A percentile compares a stretch with the other conserved stretches of the same genome.
Conservation (phyloP, 1,140 invertebrate genomes). For the Atta texana region DNA sequence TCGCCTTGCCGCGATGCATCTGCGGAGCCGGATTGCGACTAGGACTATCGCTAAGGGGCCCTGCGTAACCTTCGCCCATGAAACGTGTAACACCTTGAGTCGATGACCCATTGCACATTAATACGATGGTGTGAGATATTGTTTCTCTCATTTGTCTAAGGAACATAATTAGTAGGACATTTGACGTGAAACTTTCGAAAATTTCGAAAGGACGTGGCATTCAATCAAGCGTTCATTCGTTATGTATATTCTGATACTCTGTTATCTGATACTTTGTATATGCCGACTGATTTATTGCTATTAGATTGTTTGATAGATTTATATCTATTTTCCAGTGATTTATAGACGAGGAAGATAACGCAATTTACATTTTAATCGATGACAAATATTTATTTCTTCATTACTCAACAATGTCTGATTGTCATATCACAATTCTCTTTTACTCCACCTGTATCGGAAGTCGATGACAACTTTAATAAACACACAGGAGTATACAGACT, state of each 20-base stretch:
- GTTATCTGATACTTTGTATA: background rate
- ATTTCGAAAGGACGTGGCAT: background rate
- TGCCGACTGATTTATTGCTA: background rate
- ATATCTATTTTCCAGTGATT: background rate
- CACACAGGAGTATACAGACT: no score
- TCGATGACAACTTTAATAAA: slow-evolving; percentile 5
- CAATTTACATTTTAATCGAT: background rate
- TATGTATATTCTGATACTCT: background rate
- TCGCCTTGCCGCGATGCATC: slow-evolving; percentile 17
- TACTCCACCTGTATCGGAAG: background rate
- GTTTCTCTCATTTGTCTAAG: background rate
- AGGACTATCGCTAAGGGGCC: slow-evolving; percentile 41
- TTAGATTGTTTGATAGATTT: background rate
- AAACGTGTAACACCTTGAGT: slow-evolving; percentile 42
- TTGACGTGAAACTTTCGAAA: background rate
- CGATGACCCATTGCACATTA: slow-evolving; percentile 16
- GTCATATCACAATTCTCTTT: background rate
- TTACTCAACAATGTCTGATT: background rate
- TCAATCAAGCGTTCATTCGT: background rate
- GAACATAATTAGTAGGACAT: background rate
- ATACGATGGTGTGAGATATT: background rate
- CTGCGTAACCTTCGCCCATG: slow-evolving; percentile 44
- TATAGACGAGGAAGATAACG: no score
- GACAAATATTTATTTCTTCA: slow-evolving; percentile 8
- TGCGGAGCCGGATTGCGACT: slow-evolving; percentile 34